Conservation (phyloP, 2,113 vertebrate genomes). For the Petrocephalus zakoni region DNA sequence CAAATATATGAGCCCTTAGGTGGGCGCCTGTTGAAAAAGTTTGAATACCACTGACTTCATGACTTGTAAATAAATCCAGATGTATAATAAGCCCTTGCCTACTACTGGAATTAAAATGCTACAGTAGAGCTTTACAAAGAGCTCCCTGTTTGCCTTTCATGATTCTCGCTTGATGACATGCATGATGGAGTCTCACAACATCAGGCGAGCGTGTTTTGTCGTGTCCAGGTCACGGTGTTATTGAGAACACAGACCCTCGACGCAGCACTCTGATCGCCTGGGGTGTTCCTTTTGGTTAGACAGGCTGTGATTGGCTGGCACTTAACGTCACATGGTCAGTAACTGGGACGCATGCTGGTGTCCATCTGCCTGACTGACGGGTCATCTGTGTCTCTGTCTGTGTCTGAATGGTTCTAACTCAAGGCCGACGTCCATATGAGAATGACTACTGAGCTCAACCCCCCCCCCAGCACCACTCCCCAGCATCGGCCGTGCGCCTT, state of each 20-base stretch:
- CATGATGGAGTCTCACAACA: neutral
- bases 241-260: neutral
- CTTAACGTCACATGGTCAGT: neutral
- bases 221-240: neutral
- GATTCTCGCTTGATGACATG: neutral
- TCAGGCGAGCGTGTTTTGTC: neutral
- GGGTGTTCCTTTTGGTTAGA: neutral
- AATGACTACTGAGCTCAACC: conserved; percentile 18
- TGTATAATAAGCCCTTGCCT: neutral
- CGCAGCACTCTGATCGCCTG: neutral
- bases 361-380: conserved; percentile 25
- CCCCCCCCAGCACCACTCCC: neutral
- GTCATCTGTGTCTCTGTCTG: conserved; percentile 22
- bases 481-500: neutral
- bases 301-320: neutral
- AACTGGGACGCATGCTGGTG: neutral
- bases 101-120: neutral
- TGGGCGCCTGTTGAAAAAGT: neutral
- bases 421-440: conserved; percentile 14
- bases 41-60: neutral
- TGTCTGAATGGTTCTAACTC: conserved; percentile 13
- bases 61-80: neutral
- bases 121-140: neutral
- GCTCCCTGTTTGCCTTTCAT: neutral
- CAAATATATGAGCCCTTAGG: neutral